phyloP scores from a whole-genome alignment of 2,113 vertebrate species.

The Pangasianodon hypophthalmus region DNA sequence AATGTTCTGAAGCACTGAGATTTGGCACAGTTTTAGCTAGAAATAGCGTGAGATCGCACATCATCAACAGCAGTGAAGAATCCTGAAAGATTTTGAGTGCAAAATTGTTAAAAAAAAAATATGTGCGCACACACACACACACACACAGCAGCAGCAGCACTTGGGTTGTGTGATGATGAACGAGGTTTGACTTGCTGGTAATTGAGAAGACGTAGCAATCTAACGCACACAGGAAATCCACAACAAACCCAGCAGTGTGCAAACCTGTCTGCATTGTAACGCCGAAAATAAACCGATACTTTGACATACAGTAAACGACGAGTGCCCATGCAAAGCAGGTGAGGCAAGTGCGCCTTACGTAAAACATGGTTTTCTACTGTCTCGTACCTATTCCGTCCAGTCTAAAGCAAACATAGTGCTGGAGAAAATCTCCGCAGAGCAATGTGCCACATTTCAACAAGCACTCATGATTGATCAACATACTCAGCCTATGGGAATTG shows the following conservation, averaged over 20 bases:
- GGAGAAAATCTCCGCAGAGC: slow-evolving; percentile 26
- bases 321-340: neutral
- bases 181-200: slow-evolving; percentile 49
- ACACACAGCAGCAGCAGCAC: neutral
- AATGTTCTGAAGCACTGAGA: neutral
- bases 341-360: neutral
- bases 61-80: neutral
- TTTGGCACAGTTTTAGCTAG: slow-evolving; percentile 1
- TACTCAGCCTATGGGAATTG: slow-evolving; percentile 41
- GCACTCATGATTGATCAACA: slow-evolving; percentile 43
- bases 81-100: neutral
- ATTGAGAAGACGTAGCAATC: slow-evolving; percentile 43
- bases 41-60: neutral
- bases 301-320: neutral
- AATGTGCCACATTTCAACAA: slow-evolving; percentile 46
- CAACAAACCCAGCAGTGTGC: slow-evolving; percentile 8
- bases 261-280: neutral
- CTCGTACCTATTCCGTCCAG: neutral
- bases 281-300: neutral
- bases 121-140: neutral
- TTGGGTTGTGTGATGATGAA: slow-evolving; percentile 38
- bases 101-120: slow-evolving; percentile 7
- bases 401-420: slow-evolving; percentile 17
- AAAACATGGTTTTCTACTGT: neutral
- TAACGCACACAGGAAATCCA: slow-evolving; percentile 19